These are phyloP conservation scores for Champsocephalus esox DNA, from an alignment of 2,797 vertebrate genomes.

Conservation along the genomic window DNA sequence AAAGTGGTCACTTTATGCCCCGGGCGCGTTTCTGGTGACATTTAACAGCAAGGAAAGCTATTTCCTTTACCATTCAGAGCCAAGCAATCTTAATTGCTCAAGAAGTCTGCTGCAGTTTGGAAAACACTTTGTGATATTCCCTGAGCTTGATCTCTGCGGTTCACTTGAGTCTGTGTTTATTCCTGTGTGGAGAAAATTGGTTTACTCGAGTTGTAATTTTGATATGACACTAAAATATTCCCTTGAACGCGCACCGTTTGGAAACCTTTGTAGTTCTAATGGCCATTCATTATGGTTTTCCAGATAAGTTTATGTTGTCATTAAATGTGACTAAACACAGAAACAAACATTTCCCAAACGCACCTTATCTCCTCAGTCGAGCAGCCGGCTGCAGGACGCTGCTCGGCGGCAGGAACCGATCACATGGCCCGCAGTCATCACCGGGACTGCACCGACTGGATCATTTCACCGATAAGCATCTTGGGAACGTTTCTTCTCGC, in stretches of 20 bases:
- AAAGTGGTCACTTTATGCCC: slow-evolving; percentile 82
- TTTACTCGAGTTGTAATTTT: slow-evolving; percentile 86
- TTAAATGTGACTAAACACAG: slow-evolving; percentile 82
- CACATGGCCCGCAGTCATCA: slow-evolving; percentile 66
- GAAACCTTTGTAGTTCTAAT: slow-evolving; percentile 84
- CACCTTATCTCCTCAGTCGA: slow-evolving; percentile 77
- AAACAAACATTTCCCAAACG: slow-evolving; percentile 85
- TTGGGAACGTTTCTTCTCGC: slow-evolving; percentile 78
- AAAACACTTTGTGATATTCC: slow-evolving; percentile 88
- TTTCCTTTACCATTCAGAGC: slow-evolving; percentile 89
- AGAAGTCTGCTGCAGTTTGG: slow-evolving; percentile 89
- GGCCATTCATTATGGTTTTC: slow-evolving; percentile 84
- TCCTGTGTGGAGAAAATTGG: slow-evolving; percentile 84
- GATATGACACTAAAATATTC: slow-evolving; percentile 86
- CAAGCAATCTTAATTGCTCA: slow-evolving; percentile 90
- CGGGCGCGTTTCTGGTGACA: slow-evolving; percentile 87
- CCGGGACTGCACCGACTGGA: slow-evolving; percentile 36
- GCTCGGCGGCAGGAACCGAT: slow-evolving; percentile 64
- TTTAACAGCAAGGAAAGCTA: slow-evolving; percentile 90
- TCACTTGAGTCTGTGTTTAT: slow-evolving; percentile 88
- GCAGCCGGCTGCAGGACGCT: slow-evolving; percentile 51
- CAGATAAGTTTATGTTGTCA: slow-evolving; percentile 83
- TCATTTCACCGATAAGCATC: slow-evolving; percentile 83
- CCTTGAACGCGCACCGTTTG: slow-evolving; percentile 81
- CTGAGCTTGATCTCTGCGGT: slow-evolving; percentile 84